Evolutionary conservation across 2,113 vertebrate species (phyloP).

Genomic region (Sclerurus mexicanus): DNA sequence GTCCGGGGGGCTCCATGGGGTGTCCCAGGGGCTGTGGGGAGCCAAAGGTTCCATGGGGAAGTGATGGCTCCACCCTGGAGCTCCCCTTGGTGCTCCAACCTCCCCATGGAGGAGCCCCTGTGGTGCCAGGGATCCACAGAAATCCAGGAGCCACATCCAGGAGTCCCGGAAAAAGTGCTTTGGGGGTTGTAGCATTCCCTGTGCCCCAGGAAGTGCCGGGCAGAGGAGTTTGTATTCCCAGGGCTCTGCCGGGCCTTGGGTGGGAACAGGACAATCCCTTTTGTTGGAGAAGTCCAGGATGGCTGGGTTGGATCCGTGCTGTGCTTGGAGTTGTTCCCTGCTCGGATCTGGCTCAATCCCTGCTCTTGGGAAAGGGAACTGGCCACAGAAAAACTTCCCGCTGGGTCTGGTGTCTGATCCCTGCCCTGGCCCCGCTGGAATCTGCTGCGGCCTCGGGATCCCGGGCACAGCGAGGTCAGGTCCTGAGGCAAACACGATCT

Average conservation of each 20-base stretch:
- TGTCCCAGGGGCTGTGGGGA: too few relatives aligned
- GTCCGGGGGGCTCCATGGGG: too few relatives aligned
- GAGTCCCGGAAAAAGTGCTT: neutral
- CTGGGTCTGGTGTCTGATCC: neutral
- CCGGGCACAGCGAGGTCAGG: neutral
- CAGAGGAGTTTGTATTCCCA: neutral
- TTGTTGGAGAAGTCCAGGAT: neutral
- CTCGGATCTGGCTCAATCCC: neutral
- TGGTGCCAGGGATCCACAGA: neutral
- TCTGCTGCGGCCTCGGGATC: neutral
- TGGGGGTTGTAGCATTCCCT: neutral
- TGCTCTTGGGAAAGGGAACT: neutral
- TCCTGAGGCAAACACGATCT: neutral
- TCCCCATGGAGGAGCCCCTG: too few relatives aligned
- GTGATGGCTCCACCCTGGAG: too few relatives aligned
- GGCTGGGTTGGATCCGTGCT: neutral
- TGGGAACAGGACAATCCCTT: neutral
- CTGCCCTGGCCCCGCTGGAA: neutral
- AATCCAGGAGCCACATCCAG: neutral
- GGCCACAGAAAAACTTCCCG: neutral
- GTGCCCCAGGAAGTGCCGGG: neutral
- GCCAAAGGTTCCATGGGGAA: too few relatives aligned
- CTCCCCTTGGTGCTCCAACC: too few relatives aligned
- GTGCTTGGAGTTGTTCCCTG: neutral
- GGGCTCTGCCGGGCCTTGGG: neutral